Percentiles rank a stretch among this genome's conserved stretches.
These are phyloP conservation scores for Phylloscopus trochilus DNA, from an alignment of 2,113 vertebrate genomes.

Conservation along the genomic window DNA sequence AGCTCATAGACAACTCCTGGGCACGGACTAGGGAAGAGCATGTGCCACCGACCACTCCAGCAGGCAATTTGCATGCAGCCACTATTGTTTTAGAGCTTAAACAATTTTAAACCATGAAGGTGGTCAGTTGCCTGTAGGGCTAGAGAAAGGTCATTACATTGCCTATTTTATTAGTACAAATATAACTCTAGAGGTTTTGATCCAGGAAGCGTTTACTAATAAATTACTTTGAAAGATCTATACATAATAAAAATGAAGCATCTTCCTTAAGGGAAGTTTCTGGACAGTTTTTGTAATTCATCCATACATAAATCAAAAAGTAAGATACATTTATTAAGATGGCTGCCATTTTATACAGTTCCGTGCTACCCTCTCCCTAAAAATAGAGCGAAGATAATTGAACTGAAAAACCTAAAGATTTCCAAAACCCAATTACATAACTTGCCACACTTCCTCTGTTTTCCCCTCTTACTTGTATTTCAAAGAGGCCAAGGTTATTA, in stretches of 20 bases:
- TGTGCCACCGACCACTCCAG: accelerated
- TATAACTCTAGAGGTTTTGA: not conserved
- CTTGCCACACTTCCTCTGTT: not conserved
- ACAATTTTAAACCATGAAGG: not conserved
- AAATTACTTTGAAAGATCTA: not conserved
- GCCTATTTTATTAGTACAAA: not conserved
- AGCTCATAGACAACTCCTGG: not conserved
- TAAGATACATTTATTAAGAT: not conserved
- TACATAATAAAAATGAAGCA: not conserved
- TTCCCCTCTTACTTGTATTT: not conserved
- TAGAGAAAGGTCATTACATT: not conserved
- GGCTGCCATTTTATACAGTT: not conserved
- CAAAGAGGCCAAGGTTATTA: slow-evolving; percentile 52
- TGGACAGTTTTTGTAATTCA: not conserved
- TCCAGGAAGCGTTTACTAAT: not conserved
- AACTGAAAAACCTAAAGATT: slow-evolving; percentile 13
- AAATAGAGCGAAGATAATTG: not conserved
- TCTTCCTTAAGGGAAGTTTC: not conserved
- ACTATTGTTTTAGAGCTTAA: not conserved
- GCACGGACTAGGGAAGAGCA: not conserved
- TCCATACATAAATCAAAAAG: not conserved
- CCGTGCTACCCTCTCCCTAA: not conserved
- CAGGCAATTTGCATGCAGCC: not conserved
- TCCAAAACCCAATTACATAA: slow-evolving; percentile 21
- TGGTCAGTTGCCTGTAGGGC: not conserved